phyloP scores from a whole-genome alignment of 1,140 invertebrate genomes.

The Listronotus bonariensis region DNA sequence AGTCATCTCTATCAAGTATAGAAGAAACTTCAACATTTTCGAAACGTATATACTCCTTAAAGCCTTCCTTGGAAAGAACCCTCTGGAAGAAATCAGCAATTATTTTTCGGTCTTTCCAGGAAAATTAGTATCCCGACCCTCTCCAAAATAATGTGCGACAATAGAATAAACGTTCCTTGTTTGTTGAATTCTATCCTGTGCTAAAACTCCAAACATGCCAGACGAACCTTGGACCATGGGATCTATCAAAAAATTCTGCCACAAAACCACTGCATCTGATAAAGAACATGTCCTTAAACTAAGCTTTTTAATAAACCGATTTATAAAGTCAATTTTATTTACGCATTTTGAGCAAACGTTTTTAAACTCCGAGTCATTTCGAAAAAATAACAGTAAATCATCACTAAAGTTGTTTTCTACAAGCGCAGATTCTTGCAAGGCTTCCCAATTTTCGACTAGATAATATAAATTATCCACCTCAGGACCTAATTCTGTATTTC shows the following conservation, averaged over 20 bases:
- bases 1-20: neutral
- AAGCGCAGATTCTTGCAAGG: neutral
- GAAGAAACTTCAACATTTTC: neutral
- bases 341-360: neutral
- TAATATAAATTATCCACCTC: constrained; percentile 1
- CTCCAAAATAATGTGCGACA: constrained; percentile 2
- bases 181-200: neutral
- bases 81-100: neutral
- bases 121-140: neutral
- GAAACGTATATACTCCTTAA: neutral
- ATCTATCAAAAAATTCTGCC: neutral
- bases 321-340: neutral
- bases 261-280: neutral
- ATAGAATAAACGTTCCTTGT: neutral
- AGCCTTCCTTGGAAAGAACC: neutral
- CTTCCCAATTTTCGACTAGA: neutral
- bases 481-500: neutral
- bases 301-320: constrained; percentile 3
- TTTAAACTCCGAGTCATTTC: neutral
- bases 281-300: neutral
- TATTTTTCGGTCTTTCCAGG: neutral
- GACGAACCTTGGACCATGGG: neutral
- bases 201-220: neutral
- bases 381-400: neutral
- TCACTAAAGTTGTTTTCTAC: neutral